Conservation (phyloP, 2,113 vertebrate genomes). For the Labeo catla region DNA sequence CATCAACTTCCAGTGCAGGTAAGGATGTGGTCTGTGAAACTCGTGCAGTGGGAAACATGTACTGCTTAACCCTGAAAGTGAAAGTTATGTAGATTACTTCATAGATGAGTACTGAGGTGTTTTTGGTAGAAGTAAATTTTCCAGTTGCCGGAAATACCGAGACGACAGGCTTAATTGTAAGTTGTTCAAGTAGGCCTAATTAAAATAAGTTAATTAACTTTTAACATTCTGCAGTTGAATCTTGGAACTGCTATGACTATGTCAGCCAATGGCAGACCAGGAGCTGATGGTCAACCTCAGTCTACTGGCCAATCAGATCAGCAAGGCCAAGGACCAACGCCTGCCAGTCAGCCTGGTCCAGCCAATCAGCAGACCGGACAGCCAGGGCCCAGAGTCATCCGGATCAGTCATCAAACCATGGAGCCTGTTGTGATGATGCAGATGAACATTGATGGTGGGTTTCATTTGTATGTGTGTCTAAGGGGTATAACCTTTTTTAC, state of each 20-base stretch:
- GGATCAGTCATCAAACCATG: slow-evolving; percentile 91
- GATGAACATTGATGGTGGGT: slow-evolving; percentile 88
- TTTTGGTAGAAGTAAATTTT: slow-evolving; percentile 2
- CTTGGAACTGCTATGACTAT: slow-evolving; percentile 88
- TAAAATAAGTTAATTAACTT: not conserved
- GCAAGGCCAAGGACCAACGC: slow-evolving; percentile 75
- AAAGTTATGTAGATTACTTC: slow-evolving; percentile 2
- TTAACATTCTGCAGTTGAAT: slow-evolving; percentile 79
- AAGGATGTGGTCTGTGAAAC: slow-evolving; percentile 52
- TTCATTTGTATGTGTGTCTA: not conserved
- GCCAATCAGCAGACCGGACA: slow-evolving; percentile 74
- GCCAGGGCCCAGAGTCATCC: slow-evolving; percentile 83
- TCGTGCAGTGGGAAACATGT: not conserved
- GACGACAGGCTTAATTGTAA: not conserved
- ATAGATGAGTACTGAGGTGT: slow-evolving; percentile 8
- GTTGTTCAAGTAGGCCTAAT: not conserved
- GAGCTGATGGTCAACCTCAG: slow-evolving; percentile 73
- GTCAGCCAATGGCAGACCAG: slow-evolving; percentile 78
- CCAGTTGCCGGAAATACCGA: slow-evolving; percentile 15
- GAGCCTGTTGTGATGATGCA: slow-evolving; percentile 95
- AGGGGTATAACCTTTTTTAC: not conserved
- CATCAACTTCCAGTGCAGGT: slow-evolving; percentile 89
- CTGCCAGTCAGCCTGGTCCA: slow-evolving; percentile 74
- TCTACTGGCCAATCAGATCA: slow-evolving; percentile 73
- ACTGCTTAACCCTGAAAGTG: not conserved